Evolutionary conservation across 2,113 vertebrate species (phyloP).

Genomic region (Myanophis thanlyinensis): DNA sequence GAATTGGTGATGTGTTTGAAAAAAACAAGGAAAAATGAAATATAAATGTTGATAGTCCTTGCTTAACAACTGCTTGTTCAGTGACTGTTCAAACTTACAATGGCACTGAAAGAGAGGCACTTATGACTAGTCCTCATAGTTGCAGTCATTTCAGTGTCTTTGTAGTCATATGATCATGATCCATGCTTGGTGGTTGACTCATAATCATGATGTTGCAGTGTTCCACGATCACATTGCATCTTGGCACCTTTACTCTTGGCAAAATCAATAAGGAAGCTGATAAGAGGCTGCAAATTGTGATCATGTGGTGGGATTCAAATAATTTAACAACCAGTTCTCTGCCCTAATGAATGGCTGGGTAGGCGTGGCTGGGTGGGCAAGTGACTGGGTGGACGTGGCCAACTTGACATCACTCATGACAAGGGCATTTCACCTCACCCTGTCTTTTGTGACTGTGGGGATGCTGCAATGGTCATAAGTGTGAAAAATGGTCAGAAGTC

Average conservation of each 20-base stretch:
- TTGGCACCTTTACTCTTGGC: background rate
- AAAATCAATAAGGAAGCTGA: background rate
- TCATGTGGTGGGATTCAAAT: background rate
- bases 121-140: background rate
- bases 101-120: too few species aligned
- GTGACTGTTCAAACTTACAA: too few species aligned
- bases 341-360: too few species aligned
- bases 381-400: too few species aligned
- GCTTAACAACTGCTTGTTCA: background rate
- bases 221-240: background rate
- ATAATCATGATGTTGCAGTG: background rate
- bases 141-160: background rate
- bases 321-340: too few species aligned
- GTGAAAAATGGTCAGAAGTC: too few species aligned
- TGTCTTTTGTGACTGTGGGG: too few species aligned
- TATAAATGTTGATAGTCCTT: background rate
- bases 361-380: too few species aligned
- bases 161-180: background rate
- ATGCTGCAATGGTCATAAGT: too few species aligned
- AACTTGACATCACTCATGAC: too few species aligned
- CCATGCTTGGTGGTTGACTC: background rate
- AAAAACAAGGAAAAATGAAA: background rate
- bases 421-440: too few species aligned
- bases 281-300: background rate
- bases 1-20: background rate